A percentile compares a stretch with the other conserved stretches of the same genome.
These are phyloP conservation scores for Cyphomyrmex costatus DNA, from an alignment of 1,140 invertebrate species.

Conservation along the genomic window DNA sequence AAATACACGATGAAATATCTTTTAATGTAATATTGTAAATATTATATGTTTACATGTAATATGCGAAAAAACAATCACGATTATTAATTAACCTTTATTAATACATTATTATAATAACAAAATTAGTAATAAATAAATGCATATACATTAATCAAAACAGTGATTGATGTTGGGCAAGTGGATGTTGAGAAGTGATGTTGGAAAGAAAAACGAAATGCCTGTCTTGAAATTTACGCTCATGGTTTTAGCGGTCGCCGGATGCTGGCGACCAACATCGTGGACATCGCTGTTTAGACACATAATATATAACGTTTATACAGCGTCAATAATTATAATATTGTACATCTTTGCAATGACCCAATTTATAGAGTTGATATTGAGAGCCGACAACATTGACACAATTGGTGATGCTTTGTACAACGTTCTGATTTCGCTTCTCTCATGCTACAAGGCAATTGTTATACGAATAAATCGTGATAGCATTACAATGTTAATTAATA, in stretches of 20 bases:
- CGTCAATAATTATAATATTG: background rate
- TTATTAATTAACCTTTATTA: background rate
- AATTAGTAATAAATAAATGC: constrained; percentile 25
- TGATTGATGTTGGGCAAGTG: constrained; percentile 40
- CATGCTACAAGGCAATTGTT: constrained; percentile 56
- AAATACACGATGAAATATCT: background rate
- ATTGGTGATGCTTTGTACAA: constrained; percentile 68
- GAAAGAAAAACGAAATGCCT: constrained; percentile 23
- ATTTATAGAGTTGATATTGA: constrained; percentile 26
- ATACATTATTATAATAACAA: background rate
- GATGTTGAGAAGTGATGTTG: constrained; percentile 32
- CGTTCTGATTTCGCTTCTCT: constrained; percentile 51
- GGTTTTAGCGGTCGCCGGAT: constrained; percentile 54
- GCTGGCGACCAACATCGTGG: constrained; percentile 45
- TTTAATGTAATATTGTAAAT: background rate
- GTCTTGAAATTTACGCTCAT: constrained; percentile 42
- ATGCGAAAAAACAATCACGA: background rate
- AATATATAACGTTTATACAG: constrained; percentile 37
- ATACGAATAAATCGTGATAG: constrained; percentile 31
- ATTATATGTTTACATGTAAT: background rate
- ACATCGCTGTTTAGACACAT: constrained; percentile 12
- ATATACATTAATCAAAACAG: constrained; percentile 25
- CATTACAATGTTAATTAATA: constrained; percentile 58
- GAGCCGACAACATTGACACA: constrained; percentile 48
- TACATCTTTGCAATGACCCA: constrained; percentile 16